phyloP scores from a whole-genome alignment of 2,113 vertebrate species.

The Sprattus sprattus region DNA sequence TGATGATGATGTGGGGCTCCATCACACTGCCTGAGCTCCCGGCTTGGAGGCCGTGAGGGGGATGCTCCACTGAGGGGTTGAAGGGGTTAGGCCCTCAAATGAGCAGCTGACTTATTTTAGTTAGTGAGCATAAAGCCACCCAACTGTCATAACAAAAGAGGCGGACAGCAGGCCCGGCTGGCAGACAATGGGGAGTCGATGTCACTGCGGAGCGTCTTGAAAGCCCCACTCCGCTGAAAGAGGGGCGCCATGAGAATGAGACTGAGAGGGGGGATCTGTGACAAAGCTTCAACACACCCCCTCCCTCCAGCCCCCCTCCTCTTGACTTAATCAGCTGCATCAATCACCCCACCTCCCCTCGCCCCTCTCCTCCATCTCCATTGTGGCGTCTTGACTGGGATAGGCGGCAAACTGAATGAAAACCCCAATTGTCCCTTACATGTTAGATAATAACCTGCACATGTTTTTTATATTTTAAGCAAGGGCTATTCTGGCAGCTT shows the following conservation, averaged over 20 bases:
- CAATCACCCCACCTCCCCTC: conserved; percentile 27
- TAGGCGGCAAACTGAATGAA: background rate
- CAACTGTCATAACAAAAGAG: conserved; percentile 80
- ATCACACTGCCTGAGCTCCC: background rate
- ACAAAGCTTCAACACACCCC: conserved; percentile 58
- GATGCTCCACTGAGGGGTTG: conserved; percentile 55
- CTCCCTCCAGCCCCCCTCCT: background rate
- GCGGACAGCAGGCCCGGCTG: conserved; percentile 61
- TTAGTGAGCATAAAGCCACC: conserved; percentile 75
- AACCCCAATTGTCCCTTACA: background rate
- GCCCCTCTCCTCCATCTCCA: background rate
- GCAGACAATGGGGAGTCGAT: conserved; percentile 65
- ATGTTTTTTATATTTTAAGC: background rate
- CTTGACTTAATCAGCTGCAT: conserved; percentile 42
- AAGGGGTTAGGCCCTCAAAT: conserved; percentile 71
- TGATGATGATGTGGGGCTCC: background rate
- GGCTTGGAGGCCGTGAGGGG: conserved; percentile 20
- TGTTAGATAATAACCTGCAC: conserved; percentile 7
- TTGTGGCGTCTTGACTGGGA: conserved; percentile 23
- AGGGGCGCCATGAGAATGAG: conserved; percentile 43
- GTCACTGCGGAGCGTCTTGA: conserved; percentile 45
- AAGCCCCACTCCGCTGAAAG: conserved; percentile 36
- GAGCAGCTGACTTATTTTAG: conserved; percentile 78
- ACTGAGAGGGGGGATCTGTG: conserved; percentile 44
- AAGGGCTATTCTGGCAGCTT: background rate